Base-by-base conservation (phyloP, 2,113 vertebrate species). In the Cheilinus undulatus region DNA sequence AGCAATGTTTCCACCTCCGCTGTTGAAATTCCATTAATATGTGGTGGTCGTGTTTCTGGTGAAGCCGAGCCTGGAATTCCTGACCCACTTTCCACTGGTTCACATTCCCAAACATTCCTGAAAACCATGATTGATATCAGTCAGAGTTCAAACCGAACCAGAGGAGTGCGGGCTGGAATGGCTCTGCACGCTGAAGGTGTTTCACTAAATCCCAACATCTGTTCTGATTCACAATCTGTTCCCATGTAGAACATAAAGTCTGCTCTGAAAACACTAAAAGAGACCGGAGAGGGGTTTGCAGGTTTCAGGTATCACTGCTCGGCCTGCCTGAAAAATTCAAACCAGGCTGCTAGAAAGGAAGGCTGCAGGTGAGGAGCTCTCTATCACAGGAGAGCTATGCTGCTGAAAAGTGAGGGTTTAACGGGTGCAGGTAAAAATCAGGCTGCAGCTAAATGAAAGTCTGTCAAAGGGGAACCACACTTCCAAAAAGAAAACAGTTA, bases 41-140 rank as follows among this genome's bases (percentile, higher is more conserved):
- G 61, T 58, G 64, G 73, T 7, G 19, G 52, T 54, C 5, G 8
- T 77, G 72, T 69, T 80, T 73, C 54, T 63, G 64, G 59, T 74
- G 4, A 63, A 68, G 38, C 8, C 11, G 26, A 63, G 49, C 43
- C 52, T 28, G 30, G 48, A 72, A 82, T 82, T 78, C 71, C 30
- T 84, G 74, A 81, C 80, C 74, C 74, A 84, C 59, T 85, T 82
- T 87, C 48, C 60, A 45, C 12, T 4, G 17, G 40, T 54, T 34
- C 69, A 62, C 51, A 30, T 67, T 80, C 72, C 43, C 73, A 28
- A 65, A 71, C 83, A 69, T 82, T 82, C 58, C 81, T 54, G 11
- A 28, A 62, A 64, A 70, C 69, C 59, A 56, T 48, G 80, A 78
- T 70, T 63, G 56, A 67, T 80, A 50, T 75, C 40, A 65, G 56